Percentiles rank a stretch among this genome's conserved stretches.
Evolutionary conservation across 2,888 invertebrate genomes (phyloP).

Genomic region (Drosophila mimica): DNA sequence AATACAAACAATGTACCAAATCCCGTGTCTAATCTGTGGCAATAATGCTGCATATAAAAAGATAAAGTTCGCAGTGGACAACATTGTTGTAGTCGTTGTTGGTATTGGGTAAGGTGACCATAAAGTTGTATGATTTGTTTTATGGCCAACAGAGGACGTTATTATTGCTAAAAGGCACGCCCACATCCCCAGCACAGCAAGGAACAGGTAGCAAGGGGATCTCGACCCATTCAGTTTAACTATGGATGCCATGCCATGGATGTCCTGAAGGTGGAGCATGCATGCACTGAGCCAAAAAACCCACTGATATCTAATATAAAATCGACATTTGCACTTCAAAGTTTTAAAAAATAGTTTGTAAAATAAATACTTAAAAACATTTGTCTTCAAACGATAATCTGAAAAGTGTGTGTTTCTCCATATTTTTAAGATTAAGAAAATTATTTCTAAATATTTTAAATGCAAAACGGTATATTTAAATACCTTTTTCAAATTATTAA

Average conservation of each 20-base stretch:
- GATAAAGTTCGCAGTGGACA: conserved; percentile 79
- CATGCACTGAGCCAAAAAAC: conserved; percentile 1
- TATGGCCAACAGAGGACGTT: conserved; percentile 80
- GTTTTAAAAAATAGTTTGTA: not conserved
- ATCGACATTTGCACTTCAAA: not conserved
- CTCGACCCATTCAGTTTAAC: conserved; percentile 9
- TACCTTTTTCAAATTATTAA: too few species aligned
- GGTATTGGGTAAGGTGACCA: conserved; percentile 70
- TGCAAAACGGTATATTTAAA: not conserved
- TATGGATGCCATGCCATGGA: not conserved
- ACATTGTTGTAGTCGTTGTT: conserved; percentile 24
- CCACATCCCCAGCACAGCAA: conserved; percentile 40
- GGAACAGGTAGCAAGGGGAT: conserved; percentile 48
- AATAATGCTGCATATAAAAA: conserved; percentile 82
- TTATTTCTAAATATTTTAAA: not conserved
- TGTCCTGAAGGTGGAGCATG: not conserved
- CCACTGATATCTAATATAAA: not conserved
- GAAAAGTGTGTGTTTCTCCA: not conserved
- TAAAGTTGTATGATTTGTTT: conserved; percentile 83
- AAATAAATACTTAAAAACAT: too few species aligned
- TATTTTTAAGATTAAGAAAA: not conserved
- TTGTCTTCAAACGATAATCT: not conserved
- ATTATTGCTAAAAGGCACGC: conserved; percentile 80
- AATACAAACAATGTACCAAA: conserved; percentile 56
- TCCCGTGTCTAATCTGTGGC: conserved; percentile 82